Conservation (phyloP, 2,113 vertebrate species). For the Saccopteryx bilineata region DNA sequence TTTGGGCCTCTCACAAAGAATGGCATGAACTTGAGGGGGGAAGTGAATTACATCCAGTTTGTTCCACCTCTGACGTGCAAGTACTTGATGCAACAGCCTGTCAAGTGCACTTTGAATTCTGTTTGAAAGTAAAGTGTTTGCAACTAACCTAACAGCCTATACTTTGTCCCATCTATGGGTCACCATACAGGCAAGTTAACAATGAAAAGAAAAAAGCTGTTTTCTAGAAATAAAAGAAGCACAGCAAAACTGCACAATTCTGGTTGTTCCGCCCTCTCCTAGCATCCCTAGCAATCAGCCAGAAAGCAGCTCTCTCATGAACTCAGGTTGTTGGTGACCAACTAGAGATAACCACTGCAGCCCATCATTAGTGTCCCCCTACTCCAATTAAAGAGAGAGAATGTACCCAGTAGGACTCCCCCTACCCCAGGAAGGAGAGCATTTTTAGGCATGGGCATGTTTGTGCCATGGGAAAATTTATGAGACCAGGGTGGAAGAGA, state of each 20-base stretch:
- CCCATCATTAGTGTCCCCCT: background rate
- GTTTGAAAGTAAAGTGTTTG: constrained; percentile 71
- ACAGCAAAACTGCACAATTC: constrained; percentile 2
- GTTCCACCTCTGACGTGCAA: constrained; percentile 46
- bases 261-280: background rate
- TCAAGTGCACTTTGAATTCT: constrained; percentile 71
- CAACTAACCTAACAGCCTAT: constrained; percentile 22
- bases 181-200: background rate
- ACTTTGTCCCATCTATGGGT: constrained; percentile 5
- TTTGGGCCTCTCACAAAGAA: constrained; percentile 77
- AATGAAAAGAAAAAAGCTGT: constrained; percentile 22
- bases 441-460: background rate
- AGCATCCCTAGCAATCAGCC: background rate
- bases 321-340: background rate
- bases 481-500: background rate
- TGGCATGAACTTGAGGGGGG: constrained; percentile 61
- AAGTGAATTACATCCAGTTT: constrained; percentile 65
- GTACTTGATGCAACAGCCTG: constrained; percentile 48
- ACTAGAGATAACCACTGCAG: background rate
- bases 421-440: background rate
- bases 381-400: background rate
- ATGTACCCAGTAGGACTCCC: background rate
- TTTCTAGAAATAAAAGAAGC: background rate
- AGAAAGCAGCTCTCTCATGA: background rate
- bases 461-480: background rate